Percentiles rank a stretch among this genome's conserved stretches.
phyloP scores from a whole-genome alignment of 2,113 vertebrate species.

The Serilophus lunatus region DNA sequence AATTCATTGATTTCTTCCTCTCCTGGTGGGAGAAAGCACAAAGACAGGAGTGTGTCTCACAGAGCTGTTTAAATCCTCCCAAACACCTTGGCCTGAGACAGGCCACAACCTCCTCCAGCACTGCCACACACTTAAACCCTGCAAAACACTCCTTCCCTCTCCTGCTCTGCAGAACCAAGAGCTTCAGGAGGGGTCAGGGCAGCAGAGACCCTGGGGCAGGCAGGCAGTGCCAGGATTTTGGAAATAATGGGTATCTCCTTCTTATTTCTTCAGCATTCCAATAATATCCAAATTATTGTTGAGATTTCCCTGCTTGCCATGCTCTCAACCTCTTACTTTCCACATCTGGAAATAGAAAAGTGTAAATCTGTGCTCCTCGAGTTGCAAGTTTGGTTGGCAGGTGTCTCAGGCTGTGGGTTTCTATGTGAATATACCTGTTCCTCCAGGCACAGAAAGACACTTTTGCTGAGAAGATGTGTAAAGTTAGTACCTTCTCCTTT shows the following conservation, averaged over 20 bases:
- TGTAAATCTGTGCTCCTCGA: not conserved
- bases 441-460: not conserved
- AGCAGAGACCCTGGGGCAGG: too few species aligned
- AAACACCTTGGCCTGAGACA: fast-evolving
- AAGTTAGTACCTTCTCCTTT: not conserved
- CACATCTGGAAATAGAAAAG: not conserved
- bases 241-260: slow-evolving; percentile 17
- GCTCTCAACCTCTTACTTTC: not conserved
- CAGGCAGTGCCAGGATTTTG: not conserved
- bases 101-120: not conserved
- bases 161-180: not conserved
- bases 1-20: not conserved
- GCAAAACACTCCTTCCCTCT: fast-evolving
- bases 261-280: not conserved
- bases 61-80: not conserved
- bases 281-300: not conserved
- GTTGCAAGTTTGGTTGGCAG: not conserved
- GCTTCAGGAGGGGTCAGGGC: not conserved
- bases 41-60: fast-evolving
- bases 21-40: not conserved
- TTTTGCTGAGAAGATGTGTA: not conserved
- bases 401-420: not conserved
- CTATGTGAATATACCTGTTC: not conserved
- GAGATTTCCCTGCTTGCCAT: not conserved
- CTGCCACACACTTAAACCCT: fast-evolving